These are phyloP conservation scores for Anagrus nilaparvatae DNA, from an alignment of 1,140 invertebrate species.

Conservation along the genomic window DNA sequence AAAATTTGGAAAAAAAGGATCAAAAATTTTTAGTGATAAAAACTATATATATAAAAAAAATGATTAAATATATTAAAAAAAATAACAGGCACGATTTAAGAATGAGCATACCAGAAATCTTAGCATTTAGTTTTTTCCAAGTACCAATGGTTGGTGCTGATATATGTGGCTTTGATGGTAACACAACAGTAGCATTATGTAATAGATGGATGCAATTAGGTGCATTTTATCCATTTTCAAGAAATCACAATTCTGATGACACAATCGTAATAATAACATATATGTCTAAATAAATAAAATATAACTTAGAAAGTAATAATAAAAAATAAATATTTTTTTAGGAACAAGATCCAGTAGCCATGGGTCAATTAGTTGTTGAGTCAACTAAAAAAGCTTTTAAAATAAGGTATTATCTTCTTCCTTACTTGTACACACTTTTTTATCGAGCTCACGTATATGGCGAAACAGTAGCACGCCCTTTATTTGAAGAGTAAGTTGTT, in stretches of 20 bases:
- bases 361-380: slow-evolving; percentile 54
- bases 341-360: slow-evolving; percentile 69
- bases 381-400: slow-evolving; percentile 53
- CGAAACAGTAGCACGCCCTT: slow-evolving; percentile 61
- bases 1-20: background rate
- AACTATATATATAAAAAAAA: background rate
- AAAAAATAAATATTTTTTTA: slow-evolving; percentile 27
- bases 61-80: slow-evolving; percentile 1
- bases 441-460: slow-evolving; percentile 60
- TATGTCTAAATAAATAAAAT: background rate
- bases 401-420: slow-evolving; percentile 64
- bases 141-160: slow-evolving; percentile 80
- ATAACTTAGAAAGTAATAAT: background rate
- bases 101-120: slow-evolving; percentile 49
- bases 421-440: slow-evolving; percentile 75
- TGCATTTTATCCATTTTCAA: slow-evolving; percentile 77
- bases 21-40: background rate
- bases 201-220: slow-evolving; percentile 75
- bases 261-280: slow-evolving; percentile 46
- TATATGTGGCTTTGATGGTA: slow-evolving; percentile 79
- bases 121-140: slow-evolving; percentile 76
- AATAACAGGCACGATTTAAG: slow-evolving; percentile 33
- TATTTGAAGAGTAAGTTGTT: slow-evolving; percentile 67
- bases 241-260: slow-evolving; percentile 73
- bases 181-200: slow-evolving; percentile 64